Evolutionary conservation across 35 echinoderm and acorn worm species (phyloP).

Genomic region (Eucidaris tribuloides): DNA sequence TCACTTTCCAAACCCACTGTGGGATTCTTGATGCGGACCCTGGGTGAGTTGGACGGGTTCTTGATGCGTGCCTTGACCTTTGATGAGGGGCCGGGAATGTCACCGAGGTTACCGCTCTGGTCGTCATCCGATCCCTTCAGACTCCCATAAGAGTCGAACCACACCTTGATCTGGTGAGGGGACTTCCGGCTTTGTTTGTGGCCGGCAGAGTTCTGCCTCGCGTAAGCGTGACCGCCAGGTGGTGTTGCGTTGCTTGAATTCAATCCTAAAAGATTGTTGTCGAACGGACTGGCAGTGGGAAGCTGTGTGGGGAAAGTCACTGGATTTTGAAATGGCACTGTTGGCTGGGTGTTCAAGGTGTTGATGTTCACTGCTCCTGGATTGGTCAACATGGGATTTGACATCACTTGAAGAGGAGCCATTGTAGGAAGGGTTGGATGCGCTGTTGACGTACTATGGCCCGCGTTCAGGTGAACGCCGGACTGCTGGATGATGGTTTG

Average conservation of each 20-base stretch:
- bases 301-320: not conserved
- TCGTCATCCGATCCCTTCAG: not conserved
- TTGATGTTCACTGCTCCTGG: not conserved
- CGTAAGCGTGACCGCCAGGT: slow-evolving; percentile 4
- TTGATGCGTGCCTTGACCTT: not conserved
- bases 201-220: not conserved
- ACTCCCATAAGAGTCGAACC: slow-evolving; percentile 16
- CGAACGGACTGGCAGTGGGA: not conserved
- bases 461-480: not conserved
- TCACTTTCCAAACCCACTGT: not conserved
- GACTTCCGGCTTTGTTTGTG: not conserved
- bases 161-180: slow-evolving; percentile 18
- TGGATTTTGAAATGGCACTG: not conserved
- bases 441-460: not conserved
- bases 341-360: not conserved
- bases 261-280: too few species aligned
- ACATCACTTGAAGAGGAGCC: not conserved
- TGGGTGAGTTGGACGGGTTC: slow-evolving; percentile 7
- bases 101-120: not conserved
- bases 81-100: not conserved
- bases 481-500: slow-evolving; percentile 14
- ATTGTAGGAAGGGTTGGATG: not conserved
- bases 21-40: slow-evolving; percentile 55
- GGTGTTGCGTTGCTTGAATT: too few species aligned
- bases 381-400: not conserved